phyloP scores from a whole-genome alignment of 2,797 vertebrate species.

The Catharus ustulatus region DNA sequence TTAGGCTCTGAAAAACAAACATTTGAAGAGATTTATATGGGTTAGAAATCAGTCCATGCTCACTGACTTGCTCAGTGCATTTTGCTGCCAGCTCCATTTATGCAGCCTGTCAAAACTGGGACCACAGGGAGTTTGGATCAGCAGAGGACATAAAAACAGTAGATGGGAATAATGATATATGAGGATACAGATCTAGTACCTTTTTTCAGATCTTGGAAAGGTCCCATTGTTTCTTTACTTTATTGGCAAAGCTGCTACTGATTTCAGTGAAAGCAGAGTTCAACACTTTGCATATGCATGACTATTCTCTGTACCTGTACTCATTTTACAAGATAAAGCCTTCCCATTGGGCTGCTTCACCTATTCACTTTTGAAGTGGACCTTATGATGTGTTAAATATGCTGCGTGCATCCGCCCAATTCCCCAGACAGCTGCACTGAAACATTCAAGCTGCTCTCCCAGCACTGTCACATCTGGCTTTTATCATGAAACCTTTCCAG shows the following conservation, averaged over 20 bases:
- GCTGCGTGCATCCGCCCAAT: background rate
- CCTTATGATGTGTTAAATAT: slow-evolving; percentile 38
- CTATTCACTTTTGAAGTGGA: slow-evolving; percentile 34
- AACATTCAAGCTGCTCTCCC: slow-evolving; percentile 15
- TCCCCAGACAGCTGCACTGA: slow-evolving; percentile 3
- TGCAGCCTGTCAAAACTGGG: slow-evolving; percentile 11
- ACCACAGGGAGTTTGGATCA: background rate
- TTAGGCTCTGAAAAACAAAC: slow-evolving; percentile 87
- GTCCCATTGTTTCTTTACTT: background rate
- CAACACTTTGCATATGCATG: background rate
- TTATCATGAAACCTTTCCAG: slow-evolving; percentile 42
- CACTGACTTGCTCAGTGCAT: background rate
- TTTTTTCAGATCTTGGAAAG: background rate
- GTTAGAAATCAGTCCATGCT: slow-evolving; percentile 8
- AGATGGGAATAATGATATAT: slow-evolving; percentile 11
- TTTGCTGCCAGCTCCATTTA: background rate
- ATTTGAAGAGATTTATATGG: slow-evolving; percentile 34
- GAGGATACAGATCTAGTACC: background rate
- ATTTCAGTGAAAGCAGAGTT: slow-evolving; percentile 17
- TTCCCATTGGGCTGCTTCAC: slow-evolving; percentile 32
- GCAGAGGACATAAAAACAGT: background rate
- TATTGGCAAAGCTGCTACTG: background rate
- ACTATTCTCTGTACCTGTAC: background rate
- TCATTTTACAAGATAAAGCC: background rate
- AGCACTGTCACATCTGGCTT: slow-evolving; percentile 37